These are phyloP conservation scores for Drosophila mettleri DNA, from an alignment of 2,888 invertebrate genomes.

Conservation along the genomic window DNA sequence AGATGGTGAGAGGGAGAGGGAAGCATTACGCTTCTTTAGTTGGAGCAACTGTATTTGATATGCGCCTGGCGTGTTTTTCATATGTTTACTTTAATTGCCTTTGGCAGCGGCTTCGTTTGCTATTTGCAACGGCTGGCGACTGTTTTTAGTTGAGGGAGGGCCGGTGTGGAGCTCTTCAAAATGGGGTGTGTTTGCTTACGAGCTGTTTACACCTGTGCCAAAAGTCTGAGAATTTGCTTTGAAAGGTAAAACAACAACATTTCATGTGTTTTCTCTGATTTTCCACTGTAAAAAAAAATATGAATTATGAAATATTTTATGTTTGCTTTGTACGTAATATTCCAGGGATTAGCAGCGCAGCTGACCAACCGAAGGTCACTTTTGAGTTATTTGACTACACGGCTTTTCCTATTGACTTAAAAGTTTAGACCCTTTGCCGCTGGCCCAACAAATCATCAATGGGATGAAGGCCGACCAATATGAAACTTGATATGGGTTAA, in stretches of 20 bases:
- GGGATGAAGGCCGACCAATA: slow-evolving; percentile 34
- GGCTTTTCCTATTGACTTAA: slow-evolving; percentile 33
- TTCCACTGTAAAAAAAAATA: slow-evolving; percentile 3
- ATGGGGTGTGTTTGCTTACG: slow-evolving; percentile 54
- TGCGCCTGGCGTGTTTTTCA: slow-evolving; percentile 44
- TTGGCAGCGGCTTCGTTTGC: slow-evolving; percentile 47
- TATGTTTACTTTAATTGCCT: slow-evolving; percentile 71
- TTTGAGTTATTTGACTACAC: slow-evolving; percentile 22
- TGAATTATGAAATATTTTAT: slow-evolving; percentile 36
- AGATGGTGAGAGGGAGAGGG: neutral
- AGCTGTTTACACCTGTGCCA: slow-evolving; percentile 68
- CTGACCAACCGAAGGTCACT: slow-evolving; percentile 38
- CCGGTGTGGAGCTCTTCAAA: neutral
- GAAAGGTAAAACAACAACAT: slow-evolving; percentile 19
- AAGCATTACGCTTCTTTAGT: slow-evolving; percentile 15
- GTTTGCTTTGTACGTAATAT: slow-evolving; percentile 36
- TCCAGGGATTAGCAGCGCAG: slow-evolving; percentile 27
- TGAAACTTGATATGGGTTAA: slow-evolving; percentile 35
- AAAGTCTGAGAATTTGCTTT: slow-evolving; percentile 39
- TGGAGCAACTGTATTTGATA: slow-evolving; percentile 51
- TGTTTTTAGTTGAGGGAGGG: neutral
- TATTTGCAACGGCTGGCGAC: neutral
- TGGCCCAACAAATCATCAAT: slow-evolving; percentile 14
- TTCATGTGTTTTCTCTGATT: neutral
- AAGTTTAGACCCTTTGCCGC: slow-evolving; percentile 28